Evolutionary conservation across 1,140 invertebrate species (phyloP), one percentile per base, ranked within the genome.

Genomic region (Zophobas atratus): DNA sequence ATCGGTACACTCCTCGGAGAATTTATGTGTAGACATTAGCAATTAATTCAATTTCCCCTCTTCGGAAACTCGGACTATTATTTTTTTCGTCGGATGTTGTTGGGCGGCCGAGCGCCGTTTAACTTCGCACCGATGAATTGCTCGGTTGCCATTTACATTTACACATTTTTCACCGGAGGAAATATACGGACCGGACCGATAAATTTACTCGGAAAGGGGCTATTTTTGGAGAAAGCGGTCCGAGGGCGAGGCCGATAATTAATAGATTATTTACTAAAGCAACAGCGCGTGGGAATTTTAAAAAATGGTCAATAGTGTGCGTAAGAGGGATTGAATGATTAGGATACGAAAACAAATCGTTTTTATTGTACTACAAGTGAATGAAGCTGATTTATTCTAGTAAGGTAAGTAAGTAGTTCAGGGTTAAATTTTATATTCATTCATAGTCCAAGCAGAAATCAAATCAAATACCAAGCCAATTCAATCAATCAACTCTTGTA

Each of bases 21-120:
- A 70, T 76, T 76, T 70, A 76, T 39, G 75, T 36, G 51, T 70
- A 75, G 55, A 39, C 73, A 75, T 75, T 75, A 60, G 73, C 55
- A 60, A 63, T 63, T 75, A 75, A 75, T 75, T 60, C 73, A 63
- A 75, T 75, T 75, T 75, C 71, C 71, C 20, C 63, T 70, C 32
- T 32, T 35, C 51, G 36, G 46, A 48, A 51, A 34, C 20, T 20
- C 20, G 20, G 41, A 51, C 51, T 72, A 38, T 53, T 49, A 46
- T 70, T 70, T 70, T 46, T 63, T 41, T 41, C 51, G 36, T 49
- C 70, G 6, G 38, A 53, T 51, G 49, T 49, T 56, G 49, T 51
- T 51, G 4, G n/a, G 3, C 49, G 6, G n/a, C 2, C 49, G 4
- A 72, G 34, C 38, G 6, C 1, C 32, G 43, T 73, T 67, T 73